A percentile compares a stretch with the other conserved stretches of the same genome.
Evolutionary conservation across 2,888 invertebrate genomes (phyloP).

Genomic region (Chromoteleia sp.): DNA sequence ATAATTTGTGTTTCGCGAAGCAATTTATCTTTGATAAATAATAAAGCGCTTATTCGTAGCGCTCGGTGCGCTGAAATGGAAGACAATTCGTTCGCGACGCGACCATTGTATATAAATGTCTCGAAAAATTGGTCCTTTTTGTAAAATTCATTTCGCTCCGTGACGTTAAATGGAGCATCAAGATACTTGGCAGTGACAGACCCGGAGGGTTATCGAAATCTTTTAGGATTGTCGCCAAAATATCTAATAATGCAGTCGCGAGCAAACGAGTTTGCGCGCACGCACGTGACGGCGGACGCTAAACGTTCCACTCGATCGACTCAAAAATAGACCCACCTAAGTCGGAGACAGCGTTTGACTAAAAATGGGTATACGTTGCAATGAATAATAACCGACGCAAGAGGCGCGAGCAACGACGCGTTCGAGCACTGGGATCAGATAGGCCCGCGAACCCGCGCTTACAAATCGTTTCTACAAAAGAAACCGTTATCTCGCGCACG

Average conservation of each 20-base stretch:
- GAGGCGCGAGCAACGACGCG: too few species aligned
- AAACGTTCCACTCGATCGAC: slow-evolving; percentile 61
- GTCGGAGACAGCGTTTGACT: slow-evolving; percentile 37
- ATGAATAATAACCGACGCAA: slow-evolving; percentile 16
- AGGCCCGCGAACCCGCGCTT: slow-evolving; percentile 15
- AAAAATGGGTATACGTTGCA: slow-evolving; percentile 33
- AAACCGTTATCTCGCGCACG: slow-evolving; percentile 50
- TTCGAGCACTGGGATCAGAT: slow-evolving; percentile 34
- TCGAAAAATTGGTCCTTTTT: slow-evolving; percentile 30
- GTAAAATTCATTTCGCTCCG: slow-evolving; percentile 39
- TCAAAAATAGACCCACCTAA: slow-evolving; percentile 60
- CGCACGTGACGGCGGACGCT: slow-evolving; percentile 53
- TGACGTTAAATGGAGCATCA: slow-evolving; percentile 62
- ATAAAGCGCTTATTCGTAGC: slow-evolving; percentile 44
- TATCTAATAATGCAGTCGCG: slow-evolving; percentile 68
- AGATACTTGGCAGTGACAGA: slow-evolving; percentile 70
- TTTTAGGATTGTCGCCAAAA: slow-evolving; percentile 74
- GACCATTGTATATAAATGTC: slow-evolving; percentile 46
- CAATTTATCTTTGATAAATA: slow-evolving; percentile 33
- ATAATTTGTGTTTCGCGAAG: slow-evolving; percentile 33
- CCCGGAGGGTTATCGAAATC: slow-evolving; percentile 71
- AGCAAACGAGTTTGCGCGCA: slow-evolving; percentile 43
- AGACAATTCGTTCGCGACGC: slow-evolving; percentile 43
- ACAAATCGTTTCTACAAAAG: slow-evolving; percentile 61
- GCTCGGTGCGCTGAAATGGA: slow-evolving; percentile 12